These are phyloP conservation scores for Cebidichthys violaceus DNA, from an alignment of 2,113 vertebrate genomes.

Conservation along the genomic window DNA sequence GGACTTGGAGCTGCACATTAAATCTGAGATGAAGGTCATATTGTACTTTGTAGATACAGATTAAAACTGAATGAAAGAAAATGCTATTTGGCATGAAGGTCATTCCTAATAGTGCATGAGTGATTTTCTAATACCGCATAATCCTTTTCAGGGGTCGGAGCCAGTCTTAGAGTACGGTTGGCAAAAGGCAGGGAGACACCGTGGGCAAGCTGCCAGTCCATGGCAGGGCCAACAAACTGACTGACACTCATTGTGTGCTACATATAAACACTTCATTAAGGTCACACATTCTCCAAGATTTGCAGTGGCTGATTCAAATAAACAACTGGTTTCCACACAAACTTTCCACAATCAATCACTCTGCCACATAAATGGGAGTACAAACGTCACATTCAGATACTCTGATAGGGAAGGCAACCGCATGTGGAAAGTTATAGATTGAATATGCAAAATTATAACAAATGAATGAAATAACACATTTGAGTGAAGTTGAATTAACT, in stretches of 20 bases:
- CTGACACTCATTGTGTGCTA: constrained; percentile 27
- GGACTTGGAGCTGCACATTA: neutral
- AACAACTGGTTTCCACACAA: constrained; percentile 1
- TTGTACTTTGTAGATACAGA: constrained; percentile 23
- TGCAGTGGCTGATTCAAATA: constrained; percentile 6
- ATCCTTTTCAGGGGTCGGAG: constrained; percentile 18
- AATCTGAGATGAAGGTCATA: constrained; percentile 21
- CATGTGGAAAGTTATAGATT: constrained; percentile 1
- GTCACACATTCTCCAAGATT: constrained; percentile 18
- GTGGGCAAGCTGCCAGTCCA: constrained; percentile 5
- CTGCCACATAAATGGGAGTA: neutral
- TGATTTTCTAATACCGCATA: constrained; percentile 28
- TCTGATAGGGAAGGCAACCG: neutral
- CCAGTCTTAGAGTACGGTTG: neutral
- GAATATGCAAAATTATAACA: neutral
- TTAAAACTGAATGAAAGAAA: constrained; percentile 42
- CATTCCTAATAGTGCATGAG: constrained; percentile 15
- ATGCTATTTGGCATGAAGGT: constrained; percentile 24
- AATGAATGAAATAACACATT: neutral
- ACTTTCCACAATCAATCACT: constrained; percentile 24
- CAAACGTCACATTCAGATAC: constrained; percentile 2
- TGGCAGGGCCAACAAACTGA: constrained; percentile 22
- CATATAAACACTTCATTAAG: constrained; percentile 21
- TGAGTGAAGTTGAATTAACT: neutral
- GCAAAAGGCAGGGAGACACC: constrained; percentile 21